A percentile compares a stretch with the other conserved stretches of the same genome.
These are phyloP conservation scores for Drosophila neocordata DNA, from an alignment of 1,140 invertebrate species.

Conservation along the genomic window DNA sequence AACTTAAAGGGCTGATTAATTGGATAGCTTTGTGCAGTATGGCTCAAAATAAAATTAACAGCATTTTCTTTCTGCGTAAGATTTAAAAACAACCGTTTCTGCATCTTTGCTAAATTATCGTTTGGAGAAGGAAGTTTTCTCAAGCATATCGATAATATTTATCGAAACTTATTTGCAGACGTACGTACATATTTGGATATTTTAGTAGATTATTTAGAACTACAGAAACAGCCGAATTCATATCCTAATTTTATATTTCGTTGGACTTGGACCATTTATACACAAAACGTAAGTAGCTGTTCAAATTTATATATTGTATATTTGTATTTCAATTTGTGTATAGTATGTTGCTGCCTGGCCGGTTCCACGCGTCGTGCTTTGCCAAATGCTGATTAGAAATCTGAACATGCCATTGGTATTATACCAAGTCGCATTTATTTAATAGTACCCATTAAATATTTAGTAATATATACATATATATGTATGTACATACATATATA, in stretches of 20 bases:
- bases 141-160: constrained; percentile 20
- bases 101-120: neutral
- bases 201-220: constrained; percentile 16
- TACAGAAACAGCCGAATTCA: neutral
- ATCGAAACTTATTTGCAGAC: neutral
- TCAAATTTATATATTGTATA: no score
- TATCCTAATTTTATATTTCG: neutral
- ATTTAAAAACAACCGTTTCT: neutral
- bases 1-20: no score
- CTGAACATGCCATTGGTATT: constrained; percentile 14
- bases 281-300: neutral
- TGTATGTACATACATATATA: constrained; percentile 31
- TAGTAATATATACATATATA: constrained; percentile 17
- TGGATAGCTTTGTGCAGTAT: no score
- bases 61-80: no score
- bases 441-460: constrained; percentile 15
- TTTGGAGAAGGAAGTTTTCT: neutral
- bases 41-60: no score
- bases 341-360: neutral
- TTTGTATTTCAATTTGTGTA: neutral
- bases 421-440: constrained; percentile 1
- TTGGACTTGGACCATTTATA: constrained; percentile 1
- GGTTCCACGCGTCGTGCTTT: neutral
- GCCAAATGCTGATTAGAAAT: constrained; percentile 11
- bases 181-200: neutral